Conservation (phyloP, 1,140 invertebrate genomes). For the Brachionus paranguensis region DNA sequence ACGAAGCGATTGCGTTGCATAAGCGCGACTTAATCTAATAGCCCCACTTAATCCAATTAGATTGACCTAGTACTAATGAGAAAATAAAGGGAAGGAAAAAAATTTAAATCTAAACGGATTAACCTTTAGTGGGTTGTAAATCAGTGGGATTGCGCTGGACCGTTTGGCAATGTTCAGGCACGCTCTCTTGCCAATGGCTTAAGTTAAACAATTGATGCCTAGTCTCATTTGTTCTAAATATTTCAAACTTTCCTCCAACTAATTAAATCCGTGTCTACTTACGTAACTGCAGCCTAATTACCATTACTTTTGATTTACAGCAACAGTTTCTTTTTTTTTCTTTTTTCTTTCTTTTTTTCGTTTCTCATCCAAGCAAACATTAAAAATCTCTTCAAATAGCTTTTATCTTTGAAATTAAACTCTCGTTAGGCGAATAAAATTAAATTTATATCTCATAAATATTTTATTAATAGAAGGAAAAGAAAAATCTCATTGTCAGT, state of each 20-base stretch:
- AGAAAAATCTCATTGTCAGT: not conserved
- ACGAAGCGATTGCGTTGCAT: not conserved
- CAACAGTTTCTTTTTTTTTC: not conserved
- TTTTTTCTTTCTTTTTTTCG: not conserved
- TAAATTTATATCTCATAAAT: not conserved
- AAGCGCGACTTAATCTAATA: slow-evolving; percentile 8
- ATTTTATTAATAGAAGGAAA: not conserved
- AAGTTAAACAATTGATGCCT: not conserved
- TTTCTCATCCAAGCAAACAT: not conserved
- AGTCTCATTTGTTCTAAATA: not conserved
- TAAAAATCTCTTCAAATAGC: not conserved
- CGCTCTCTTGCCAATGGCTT: not conserved
- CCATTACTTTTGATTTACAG: not conserved
- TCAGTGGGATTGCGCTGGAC: not conserved
- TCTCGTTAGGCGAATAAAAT: not conserved
- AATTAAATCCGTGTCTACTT: not conserved
- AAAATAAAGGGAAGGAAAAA: not conserved
- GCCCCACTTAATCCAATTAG: not conserved
- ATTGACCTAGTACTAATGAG: not conserved
- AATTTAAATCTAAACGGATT: not conserved
- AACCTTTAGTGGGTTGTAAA: not conserved
- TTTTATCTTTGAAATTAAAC: not conserved
- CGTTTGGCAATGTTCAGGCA: not conserved
- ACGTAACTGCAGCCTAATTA: not conserved
- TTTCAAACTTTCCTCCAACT: not conserved